Evolutionary conservation across 2,797 vertebrate species (phyloP).

Genomic region (Netta rufina): DNA sequence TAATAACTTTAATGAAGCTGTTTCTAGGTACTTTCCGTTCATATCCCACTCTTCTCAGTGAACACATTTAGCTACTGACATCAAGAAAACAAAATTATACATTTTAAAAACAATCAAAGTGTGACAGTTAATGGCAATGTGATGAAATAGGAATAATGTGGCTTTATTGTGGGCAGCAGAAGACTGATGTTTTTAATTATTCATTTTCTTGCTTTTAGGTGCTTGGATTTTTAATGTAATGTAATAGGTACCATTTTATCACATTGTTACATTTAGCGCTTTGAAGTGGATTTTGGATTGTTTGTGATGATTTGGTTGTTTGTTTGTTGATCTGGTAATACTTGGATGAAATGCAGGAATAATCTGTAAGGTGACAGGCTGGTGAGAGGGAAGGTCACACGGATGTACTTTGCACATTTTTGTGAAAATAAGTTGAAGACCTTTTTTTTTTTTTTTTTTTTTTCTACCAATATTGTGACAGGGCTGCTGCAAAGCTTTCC

Average conservation of each 20-base stretch:
- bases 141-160: conserved; percentile 10
- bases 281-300: conserved; percentile 4
- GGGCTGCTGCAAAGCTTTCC: background rate
- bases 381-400: background rate
- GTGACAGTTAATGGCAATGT: conserved; percentile 12
- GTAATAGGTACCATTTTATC: conserved; percentile 36
- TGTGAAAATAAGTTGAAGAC: background rate
- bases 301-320: background rate
- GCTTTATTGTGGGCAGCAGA: background rate
- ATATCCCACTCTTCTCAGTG: background rate
- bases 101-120: conserved; percentile 23
- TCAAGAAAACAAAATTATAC: conserved; percentile 18
- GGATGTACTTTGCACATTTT: background rate
- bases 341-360: background rate
- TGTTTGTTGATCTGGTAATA: background rate
- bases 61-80: conserved; percentile 3
- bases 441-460: background rate
- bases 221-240: conserved; percentile 54
- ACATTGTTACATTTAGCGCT: background rate
- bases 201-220: conserved; percentile 64
- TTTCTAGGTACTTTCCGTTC: background rate
- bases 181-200: conserved; percentile 50
- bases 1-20: background rate
- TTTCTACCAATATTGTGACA: background rate
- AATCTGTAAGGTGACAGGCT: background rate